Base-by-base conservation (phyloP, 2,797 vertebrate species). In the Eospalax fontanierii region DNA sequence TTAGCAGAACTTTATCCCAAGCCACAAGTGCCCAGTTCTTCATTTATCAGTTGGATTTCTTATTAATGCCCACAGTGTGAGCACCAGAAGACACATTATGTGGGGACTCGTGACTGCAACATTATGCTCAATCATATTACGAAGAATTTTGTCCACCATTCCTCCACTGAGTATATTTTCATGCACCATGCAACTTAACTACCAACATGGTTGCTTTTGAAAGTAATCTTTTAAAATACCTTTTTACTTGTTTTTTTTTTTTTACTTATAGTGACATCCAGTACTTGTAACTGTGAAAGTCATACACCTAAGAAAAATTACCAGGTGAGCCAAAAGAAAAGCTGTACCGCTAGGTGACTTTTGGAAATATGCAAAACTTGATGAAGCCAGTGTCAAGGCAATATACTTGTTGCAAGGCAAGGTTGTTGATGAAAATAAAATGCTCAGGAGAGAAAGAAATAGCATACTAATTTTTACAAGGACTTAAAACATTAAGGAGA, bases 221-320 rank as follows among this genome's bases (percentile, higher is more conserved):
- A 95, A 94, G n/a, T 79, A 83, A n/a, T 86, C 61, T 94, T 92
- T 91, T 6, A 80, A 91, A 87, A 87, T 70, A 38, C 59, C n/a
- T 71, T 83, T 90, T 87, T 18, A 50, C 86, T 90, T 90, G n/a
- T n/a, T n/a, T n/a, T n/a, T n/a, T n/a, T 59, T 30, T 71, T 83
- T 90, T 87, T 18, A 50, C 86, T 90, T 90, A 73, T 92, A 83
- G 59, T 71, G 43, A 40, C 40, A 83, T 85, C 74, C 85, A 80
- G 6, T 33, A 12, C 94, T 87, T 83, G 14, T 22, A 92, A 79
- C 15, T 93, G 1, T 87, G 70, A 88, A 86, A 95, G 68, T 95
- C 75, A 76, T 24, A 89, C 38, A 71, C 50, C 33, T 35, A 89
- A 92, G 81, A 91, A 94, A 89, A 96, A 94, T 94, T 89, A 91